phyloP scores from a whole-genome alignment of 1,140 invertebrate genomes.

The Phenacoccus solenopsis region DNA sequence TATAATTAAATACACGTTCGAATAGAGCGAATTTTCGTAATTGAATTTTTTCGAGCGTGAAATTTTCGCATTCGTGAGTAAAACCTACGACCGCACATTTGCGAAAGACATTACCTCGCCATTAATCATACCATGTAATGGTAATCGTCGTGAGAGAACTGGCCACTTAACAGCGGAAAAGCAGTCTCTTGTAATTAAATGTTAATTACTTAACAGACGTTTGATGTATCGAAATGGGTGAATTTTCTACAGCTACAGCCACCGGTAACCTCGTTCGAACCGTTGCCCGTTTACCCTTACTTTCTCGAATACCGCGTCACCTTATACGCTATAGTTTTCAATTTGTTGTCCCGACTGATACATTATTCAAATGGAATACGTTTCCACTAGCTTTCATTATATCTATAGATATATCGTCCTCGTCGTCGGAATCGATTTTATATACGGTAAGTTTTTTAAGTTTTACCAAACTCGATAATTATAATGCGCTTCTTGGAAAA shows the following conservation, averaged over 20 bases:
- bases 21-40: background rate
- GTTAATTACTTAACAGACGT: constrained; percentile 2
- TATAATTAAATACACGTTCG: background rate
- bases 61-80: background rate
- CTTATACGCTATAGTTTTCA: no score
- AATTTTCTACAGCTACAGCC: background rate
- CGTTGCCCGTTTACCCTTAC: background rate
- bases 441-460: no score
- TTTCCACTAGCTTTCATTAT: no score
- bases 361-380: no score
- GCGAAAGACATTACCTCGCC: background rate
- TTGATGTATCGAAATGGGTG: background rate
- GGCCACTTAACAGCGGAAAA: background rate
- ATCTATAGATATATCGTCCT: no score
- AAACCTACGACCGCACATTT: background rate
- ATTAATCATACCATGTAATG: constrained; percentile 3
- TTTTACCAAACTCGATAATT: no score
- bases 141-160: constrained; percentile 1
- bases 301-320: no score
- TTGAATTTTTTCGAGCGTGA: background rate
- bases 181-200: constrained; percentile 2
- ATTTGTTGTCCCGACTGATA: no score
- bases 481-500: no score
- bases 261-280: background rate
- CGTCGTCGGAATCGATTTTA: no score